Conservation (phyloP, 2,888 invertebrate genomes). For the Cybosia mesomella region DNA sequence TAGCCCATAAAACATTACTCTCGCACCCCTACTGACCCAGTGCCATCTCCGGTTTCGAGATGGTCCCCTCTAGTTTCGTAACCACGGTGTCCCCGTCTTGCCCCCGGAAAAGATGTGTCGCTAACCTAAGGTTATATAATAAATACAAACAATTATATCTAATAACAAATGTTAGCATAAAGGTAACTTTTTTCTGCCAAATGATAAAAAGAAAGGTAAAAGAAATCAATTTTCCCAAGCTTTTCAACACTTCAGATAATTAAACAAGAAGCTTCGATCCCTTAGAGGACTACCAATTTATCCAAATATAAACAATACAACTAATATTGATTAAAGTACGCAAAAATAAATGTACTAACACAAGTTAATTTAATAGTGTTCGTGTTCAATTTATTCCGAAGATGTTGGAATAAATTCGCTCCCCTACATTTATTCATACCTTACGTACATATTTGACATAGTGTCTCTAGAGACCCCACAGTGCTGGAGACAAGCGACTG, state of each 20-base stretch:
- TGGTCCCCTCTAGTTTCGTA: too few species aligned
- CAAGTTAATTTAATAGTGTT: slow-evolving; percentile 34
- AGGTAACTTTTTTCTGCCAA: too few species aligned
- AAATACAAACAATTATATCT: too few species aligned
- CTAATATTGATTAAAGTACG: slow-evolving; percentile 17
- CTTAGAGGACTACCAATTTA: background rate
- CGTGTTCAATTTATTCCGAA: slow-evolving; percentile 40
- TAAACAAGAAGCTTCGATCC: background rate
- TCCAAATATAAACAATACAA: slow-evolving; percentile 22
- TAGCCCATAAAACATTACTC: too few species aligned
- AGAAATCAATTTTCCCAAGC: background rate
- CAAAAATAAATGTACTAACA: slow-evolving; percentile 22
- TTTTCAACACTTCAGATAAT: background rate
- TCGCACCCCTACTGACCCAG: too few species aligned
- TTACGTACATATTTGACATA: slow-evolving; percentile 39
- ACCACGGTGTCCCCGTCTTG: too few species aligned
- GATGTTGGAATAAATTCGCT: slow-evolving; percentile 37
- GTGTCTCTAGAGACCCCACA: slow-evolving; percentile 54
- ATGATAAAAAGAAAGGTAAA: background rate
- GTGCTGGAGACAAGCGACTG: slow-evolving; percentile 38
- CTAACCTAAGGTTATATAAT: too few species aligned
- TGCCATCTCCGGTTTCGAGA: too few species aligned
- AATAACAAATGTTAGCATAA: too few species aligned
- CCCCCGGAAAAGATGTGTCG: too few species aligned
- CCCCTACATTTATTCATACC: too few species aligned